Evolutionary conservation across 2,113 vertebrate genomes (phyloP).

Genomic region (Anoplopoma fimbria): DNA sequence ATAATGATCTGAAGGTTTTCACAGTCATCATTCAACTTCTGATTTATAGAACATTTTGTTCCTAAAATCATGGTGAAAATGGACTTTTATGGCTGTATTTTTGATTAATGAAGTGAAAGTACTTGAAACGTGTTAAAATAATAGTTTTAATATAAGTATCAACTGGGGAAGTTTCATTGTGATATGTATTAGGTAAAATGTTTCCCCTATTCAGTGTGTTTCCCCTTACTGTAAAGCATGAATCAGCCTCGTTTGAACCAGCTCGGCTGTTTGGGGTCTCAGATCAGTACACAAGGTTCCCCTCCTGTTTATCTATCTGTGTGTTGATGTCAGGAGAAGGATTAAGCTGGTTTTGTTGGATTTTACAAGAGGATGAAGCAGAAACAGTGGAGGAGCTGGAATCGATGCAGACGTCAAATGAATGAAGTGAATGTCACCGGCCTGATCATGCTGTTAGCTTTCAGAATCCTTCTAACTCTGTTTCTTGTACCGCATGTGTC

Average conservation of each 20-base stretch:
- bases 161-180: too few species aligned
- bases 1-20: too few species aligned
- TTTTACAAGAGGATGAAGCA: slow-evolving; percentile 18
- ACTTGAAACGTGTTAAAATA: neutral
- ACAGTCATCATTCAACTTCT: neutral
- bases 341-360: neutral
- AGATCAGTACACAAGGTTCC: slow-evolving; percentile 19
- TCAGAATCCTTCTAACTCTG: neutral
- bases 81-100: neutral
- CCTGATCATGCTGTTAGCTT: neutral
- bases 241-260: neutral
- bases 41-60: neutral
- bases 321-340: slow-evolving; percentile 21
- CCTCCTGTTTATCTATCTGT: slow-evolving; percentile 27
- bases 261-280: neutral
- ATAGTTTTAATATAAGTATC: neutral
- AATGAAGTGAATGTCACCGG: slow-evolving; percentile 16
- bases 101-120: neutral
- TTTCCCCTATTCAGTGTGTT: neutral
- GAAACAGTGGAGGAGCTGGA: slow-evolving; percentile 3
- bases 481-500: neutral
- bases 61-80: neutral
- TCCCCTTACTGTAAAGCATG: neutral
- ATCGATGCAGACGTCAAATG: neutral
- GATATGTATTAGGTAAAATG: neutral